Base-by-base conservation (phyloP, 1,140 invertebrate species). In the Zaprionus nigranus region DNA sequence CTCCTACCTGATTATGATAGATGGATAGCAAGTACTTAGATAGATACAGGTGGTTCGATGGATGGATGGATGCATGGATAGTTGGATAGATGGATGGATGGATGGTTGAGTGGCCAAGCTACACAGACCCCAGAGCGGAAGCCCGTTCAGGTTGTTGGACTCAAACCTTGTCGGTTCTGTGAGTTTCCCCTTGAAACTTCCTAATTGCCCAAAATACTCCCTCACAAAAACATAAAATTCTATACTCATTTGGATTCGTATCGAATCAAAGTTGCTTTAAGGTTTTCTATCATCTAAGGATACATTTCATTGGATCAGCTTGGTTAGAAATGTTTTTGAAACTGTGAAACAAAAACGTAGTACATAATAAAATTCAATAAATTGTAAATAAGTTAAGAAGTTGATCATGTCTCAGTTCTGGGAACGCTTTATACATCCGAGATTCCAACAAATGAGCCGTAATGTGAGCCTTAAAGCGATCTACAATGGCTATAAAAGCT, bases 101-200 rank as follows among this genome's bases (percentile, higher is more conserved):
- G 71, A 76, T 22, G 20, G 11, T 51, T n/a, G n/a, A n/a, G n/a
- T n/a, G 46, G 15, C 7, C 22, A 67, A 64, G 38, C 61, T 60
- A 65, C 40, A 56, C 28, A 28, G 40, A 28, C 36, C 38, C 43
- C 20, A 17, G 57, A 69, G 62, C 67, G 67, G 79, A 75, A 70
- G 49, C 20, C 70, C 63, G 28, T 17, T 17, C 59, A 36, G 67
- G 73, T 79, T 80, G 76, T 79, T 74, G 71, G 63, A 79, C 68
- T 72, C 24, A 30, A 30, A 36, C 28, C 34, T 46, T 30, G 40
- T 22, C 49, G 26, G 40, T 46, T 17, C 40, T 60, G 26, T 54
- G 30, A 17, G 43, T 11, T 40, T 88, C 15, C 56, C 84, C 84
- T 90, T 90, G 85, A 78, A 71, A 90, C 72, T 70, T 84, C 73